phyloP scores from a whole-genome alignment of 2,113 vertebrate genomes.

The Tretioscincus oriximinensis region DNA sequence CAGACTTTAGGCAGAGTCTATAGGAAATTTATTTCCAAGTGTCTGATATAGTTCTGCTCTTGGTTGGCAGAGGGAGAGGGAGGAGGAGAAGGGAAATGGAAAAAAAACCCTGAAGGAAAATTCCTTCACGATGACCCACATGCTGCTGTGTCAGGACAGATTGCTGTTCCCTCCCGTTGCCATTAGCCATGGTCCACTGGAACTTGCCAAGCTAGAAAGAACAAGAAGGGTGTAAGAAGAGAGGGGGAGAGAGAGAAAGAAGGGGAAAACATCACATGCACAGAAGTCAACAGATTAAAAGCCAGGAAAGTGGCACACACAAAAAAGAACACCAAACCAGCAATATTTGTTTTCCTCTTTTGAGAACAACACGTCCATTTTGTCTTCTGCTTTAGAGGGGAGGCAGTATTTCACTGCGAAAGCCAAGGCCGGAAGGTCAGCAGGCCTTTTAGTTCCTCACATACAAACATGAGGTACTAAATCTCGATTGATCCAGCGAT shows the following conservation, averaged over 20 bases:
- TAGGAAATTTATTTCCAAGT: conserved; percentile 46
- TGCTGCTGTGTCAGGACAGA: background rate
- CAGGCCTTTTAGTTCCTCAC: conserved; percentile 42
- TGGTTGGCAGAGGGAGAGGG: background rate
- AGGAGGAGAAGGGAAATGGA: background rate
- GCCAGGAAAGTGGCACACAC: background rate
- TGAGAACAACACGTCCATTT: conserved; percentile 34
- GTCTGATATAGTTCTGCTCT: conserved; percentile 34
- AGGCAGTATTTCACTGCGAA: conserved; percentile 13
- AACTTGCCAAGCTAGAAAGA: background rate
- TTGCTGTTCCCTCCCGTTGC: conserved; percentile 14
- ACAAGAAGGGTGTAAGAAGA: background rate
- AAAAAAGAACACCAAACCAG: conserved; percentile 17
- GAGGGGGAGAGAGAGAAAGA: background rate
- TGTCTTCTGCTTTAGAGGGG: conserved; percentile 35
- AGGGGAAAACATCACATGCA: conserved; percentile 1
- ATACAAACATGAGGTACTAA: conserved; percentile 51
- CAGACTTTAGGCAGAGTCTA: conserved; percentile 37
- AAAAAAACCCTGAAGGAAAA: conserved; percentile 30
- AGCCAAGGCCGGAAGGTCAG: conserved; percentile 19
- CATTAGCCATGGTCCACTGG: conserved; percentile 23
- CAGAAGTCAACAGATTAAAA: conserved; percentile 14
- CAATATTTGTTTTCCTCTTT: conserved; percentile 29
- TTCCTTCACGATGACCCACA: background rate
- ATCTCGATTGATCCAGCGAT: conserved; percentile 67